Base-by-base conservation (phyloP, 2,888 invertebrate species). In the Dicyrtomina minuta region DNA sequence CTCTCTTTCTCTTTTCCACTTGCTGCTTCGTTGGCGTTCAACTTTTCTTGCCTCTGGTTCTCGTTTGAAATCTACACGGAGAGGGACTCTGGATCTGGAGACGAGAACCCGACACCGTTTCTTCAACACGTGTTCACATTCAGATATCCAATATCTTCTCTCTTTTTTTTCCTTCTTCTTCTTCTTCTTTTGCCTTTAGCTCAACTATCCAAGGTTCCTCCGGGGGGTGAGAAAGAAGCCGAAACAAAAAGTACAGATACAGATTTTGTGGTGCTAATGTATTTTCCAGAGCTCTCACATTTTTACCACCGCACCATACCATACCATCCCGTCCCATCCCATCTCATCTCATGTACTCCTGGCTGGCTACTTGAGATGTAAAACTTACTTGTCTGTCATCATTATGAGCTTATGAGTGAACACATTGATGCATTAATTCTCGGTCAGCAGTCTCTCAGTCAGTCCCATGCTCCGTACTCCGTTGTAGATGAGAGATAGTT, bases 121-220 rank as follows among this genome's bases (percentile, higher is more conserved):
- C 70, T 43, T 70, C 56, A 70, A 70, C 70, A 70, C 70, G 70
- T 70, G 70, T 70, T 66, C 62, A 64, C 55, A 56, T 59, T 49
- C 53, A 56, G 43, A 69, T 62, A 55, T 68, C 68, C 24, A 51
- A 51, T 68, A 60, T 68, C 68, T 51, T 24, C n/a, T 60, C 20
- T 49, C 68, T 20, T 26, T 53, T 53, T 49, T 39, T 39, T 39
- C 26, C n/a, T 49, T 8, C 12, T 15, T 49, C 46, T 3, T 61
- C 26, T 51, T 33, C 8, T 15, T 51, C 17, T 22, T 17, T 41
- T 43, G 12, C 20, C 46, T 44, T 15, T 17, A 24, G 13, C 22
- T 22, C 24, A 62, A 49, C 65, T 51, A 43, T 65, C 65, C 65
- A 65, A 53, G 33, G 55, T 27, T 33, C 33, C 13, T 24, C 22